Percentiles rank a stretch among this genome's conserved stretches.
phyloP scores from a whole-genome alignment of 2,888 invertebrate species.

The Leptinotarsa rubiginosa region DNA sequence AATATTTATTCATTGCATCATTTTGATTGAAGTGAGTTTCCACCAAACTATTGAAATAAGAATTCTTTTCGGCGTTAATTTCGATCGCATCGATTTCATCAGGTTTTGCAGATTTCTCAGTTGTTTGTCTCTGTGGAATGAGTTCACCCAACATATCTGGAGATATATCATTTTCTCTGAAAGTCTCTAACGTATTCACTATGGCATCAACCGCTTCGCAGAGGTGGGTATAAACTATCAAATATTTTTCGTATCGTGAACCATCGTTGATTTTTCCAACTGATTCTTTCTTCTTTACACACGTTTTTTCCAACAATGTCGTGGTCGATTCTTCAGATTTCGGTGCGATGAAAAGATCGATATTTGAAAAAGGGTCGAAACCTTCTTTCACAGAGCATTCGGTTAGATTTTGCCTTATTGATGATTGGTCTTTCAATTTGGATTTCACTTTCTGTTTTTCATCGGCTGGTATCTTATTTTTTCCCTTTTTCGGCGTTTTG shows the following conservation, averaged over 20 bases:
- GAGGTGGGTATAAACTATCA: constrained; percentile 42
- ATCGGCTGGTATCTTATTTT: neutral
- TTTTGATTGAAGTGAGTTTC: constrained; percentile 34
- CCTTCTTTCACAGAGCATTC: constrained; percentile 28
- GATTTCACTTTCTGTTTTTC: constrained; percentile 13
- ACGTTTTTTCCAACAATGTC: neutral
- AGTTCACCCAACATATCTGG: constrained; percentile 31
- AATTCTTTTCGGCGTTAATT: constrained; percentile 29
- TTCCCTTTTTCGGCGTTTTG: constrained; percentile 25
- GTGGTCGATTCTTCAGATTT: neutral
- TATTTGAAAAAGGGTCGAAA: constrained; percentile 40
- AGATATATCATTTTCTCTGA: constrained; percentile 37
- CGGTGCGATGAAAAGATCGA: neutral
- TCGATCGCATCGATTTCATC: neutral
- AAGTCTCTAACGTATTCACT: constrained; percentile 40
- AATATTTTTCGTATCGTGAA: constrained; percentile 36
- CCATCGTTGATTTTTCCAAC: neutral
- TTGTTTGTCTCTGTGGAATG: neutral
- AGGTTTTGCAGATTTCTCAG: neutral
- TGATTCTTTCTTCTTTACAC: neutral
- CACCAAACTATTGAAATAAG: constrained; percentile 35
- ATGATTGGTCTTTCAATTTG: neutral
- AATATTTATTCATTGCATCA: constrained; percentile 33
- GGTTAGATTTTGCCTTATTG: neutral
- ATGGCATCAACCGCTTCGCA: constrained; percentile 36